Evolutionary conservation across 1,140 invertebrate genomes (phyloP), one percentile per base, ranked within the genome.

Genomic region (Ctenoplectra terminalis): DNA sequence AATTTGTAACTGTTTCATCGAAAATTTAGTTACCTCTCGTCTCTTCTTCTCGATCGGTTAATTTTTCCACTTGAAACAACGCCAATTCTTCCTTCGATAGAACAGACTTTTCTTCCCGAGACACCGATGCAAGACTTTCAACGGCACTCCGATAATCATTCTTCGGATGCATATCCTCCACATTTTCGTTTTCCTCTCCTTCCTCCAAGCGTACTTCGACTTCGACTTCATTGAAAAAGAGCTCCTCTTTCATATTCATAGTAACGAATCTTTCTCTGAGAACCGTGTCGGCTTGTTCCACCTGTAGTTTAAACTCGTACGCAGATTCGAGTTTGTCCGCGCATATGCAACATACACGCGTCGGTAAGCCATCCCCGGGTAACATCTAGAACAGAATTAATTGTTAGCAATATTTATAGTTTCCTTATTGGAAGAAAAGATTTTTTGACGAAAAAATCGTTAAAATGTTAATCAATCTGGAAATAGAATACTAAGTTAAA

Each of bases 251-350:
- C 17, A 93, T 89, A 61, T 90, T 88, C 8, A 92, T 71, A 11
- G 88, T 88, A 43, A 92, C 94, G 74, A 95, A 94, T 88, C 89
- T 94, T 83, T 95, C 94, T 83, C 94, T 90, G 8, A 96, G 86
- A 23, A 95, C 87, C 61, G 83, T 93, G 88, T 96, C 95, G 23
- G 95, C 95, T 86, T 95, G 94, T 90, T 96, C 95, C 83, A 95
- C 95, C 90, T 95, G 95, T 64, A 95, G 86, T 87, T 96, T 96
- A 85, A 96, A 96, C 75, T 95, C 93, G 87, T 95, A 96, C 43
- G 95, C 94, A 34, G 94, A 94, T 82, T 95, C 95, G n/a, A 95
- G 90, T 85, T 95, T 95, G 67, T 95, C 94, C 4, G 95, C 94
- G 84, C 95, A 96, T 37, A 93, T 88, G 58, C 93, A 94, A 74